Conservation (phyloP, 2,797 vertebrate species). For the Muraenolepis orangiensis region DNA sequence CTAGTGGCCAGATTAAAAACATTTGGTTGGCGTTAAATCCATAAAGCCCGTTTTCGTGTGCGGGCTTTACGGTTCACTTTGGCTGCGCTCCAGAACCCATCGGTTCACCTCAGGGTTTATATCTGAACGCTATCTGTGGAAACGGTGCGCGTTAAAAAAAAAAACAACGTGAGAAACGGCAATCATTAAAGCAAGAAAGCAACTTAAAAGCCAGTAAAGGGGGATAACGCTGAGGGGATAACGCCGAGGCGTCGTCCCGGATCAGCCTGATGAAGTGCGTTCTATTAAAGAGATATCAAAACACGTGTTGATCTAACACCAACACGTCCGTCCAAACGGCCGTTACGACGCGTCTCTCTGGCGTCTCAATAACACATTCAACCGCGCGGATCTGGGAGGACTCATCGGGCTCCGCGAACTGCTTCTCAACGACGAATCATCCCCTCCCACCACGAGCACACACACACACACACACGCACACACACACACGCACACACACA, state of each 20-base stretch:
- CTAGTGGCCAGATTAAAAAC: constrained; percentile 39
- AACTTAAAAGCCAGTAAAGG: not conserved
- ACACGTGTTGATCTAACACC: too few species aligned
- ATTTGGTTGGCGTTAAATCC: not conserved
- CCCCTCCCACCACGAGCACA: not conserved
- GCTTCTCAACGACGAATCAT: constrained; percentile 58
- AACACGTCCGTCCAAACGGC: not conserved
- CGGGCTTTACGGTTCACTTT: not conserved
- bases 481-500: constrained; percentile 4
- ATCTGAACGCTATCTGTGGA: not conserved
- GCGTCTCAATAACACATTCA: constrained; percentile 63
- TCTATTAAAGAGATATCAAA: not conserved
- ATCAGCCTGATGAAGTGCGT: not conserved
- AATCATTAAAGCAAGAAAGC: not conserved
- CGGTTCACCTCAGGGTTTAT: not conserved
- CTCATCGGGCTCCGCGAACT: constrained; percentile 39
- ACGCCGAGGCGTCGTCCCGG: not conserved
- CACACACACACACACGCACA: not conserved
- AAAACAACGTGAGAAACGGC: not conserved
- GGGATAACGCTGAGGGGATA: not conserved
- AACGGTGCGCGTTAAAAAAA: not conserved
- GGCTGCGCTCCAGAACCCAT: not conserved
- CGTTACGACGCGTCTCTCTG: constrained; percentile 60
- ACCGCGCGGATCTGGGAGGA: constrained; percentile 54
- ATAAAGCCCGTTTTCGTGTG: not conserved